Evolutionary conservation across 2,888 invertebrate species (phyloP).

Genomic region (Synanthedon myopaeformis): DNA sequence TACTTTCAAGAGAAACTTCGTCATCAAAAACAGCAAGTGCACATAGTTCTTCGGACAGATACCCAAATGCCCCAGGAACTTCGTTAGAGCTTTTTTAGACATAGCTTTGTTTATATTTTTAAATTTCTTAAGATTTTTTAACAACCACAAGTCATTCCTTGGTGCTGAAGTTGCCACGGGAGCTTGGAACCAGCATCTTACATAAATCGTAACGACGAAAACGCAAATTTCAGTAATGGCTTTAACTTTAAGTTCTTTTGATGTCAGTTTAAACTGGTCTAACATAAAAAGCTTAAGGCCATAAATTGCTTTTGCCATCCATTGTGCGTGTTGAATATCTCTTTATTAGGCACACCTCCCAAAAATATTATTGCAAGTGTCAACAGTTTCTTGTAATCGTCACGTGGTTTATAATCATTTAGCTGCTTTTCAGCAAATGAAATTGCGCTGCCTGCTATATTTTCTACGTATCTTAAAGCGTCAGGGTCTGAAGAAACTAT

Average conservation of each 20-base stretch:
- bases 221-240: slow-evolving; percentile 4
- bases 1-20: too few species aligned
- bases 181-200: slow-evolving; percentile 7
- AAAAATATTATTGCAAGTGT: too few species aligned
- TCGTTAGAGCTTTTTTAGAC: slow-evolving; percentile 5
- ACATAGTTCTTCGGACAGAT: slow-evolving; percentile 8
- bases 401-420: too few species aligned
- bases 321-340: too few species aligned
- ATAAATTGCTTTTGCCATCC: too few species aligned
- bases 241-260: slow-evolving; percentile 4
- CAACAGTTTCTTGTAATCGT: too few species aligned
- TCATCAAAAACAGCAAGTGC: background rate
- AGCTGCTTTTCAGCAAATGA: too few species aligned
- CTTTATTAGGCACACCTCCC: too few species aligned
- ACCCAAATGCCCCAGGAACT: slow-evolving; percentile 7
- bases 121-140: slow-evolving; percentile 4
- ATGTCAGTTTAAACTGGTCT: slow-evolving; percentile 6
- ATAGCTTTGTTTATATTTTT: slow-evolving; percentile 3
- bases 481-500: too few species aligned
- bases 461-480: too few species aligned
- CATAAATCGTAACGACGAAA: slow-evolving; percentile 5
- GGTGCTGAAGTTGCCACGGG: slow-evolving; percentile 4
- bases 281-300: too few species aligned
- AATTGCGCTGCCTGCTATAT: too few species aligned
- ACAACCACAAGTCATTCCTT: slow-evolving; percentile 6